Percentiles rank a stretch among this genome's conserved stretches.
These are phyloP conservation scores for Glomeris maerens DNA, from an alignment of 1,140 invertebrate species.

Conservation along the genomic window DNA sequence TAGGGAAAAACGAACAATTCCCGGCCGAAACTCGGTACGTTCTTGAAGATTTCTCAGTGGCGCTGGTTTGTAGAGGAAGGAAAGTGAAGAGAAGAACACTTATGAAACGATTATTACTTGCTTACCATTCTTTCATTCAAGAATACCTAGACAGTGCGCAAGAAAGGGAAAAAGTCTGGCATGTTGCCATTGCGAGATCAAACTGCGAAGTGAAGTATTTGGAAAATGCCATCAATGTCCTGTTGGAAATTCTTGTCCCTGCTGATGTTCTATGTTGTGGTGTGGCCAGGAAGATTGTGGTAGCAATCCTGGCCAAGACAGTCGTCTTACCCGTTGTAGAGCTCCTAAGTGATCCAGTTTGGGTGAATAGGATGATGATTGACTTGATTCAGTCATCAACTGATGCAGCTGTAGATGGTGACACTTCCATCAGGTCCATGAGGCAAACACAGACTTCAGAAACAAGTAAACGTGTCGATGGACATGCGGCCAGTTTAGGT, in stretches of 20 bases:
- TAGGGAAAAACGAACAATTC: constrained; percentile 9
- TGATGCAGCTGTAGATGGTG: constrained; percentile 2
- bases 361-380: constrained; percentile 17
- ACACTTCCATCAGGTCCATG: too few relatives aligned
- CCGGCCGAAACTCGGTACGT: constrained; percentile 4
- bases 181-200: constrained; percentile 18
- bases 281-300: constrained; percentile 16
- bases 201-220: constrained; percentile 19
- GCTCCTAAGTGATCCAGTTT: constrained; percentile 19
- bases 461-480: too few relatives aligned
- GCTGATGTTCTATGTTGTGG: constrained; percentile 17
- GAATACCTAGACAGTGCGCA: background rate
- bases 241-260: constrained; percentile 20
- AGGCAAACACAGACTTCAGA: too few relatives aligned
- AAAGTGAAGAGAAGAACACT: constrained; percentile 2
- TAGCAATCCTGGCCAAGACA: constrained; percentile 21
- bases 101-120: background rate
- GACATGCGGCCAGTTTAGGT: too few relatives aligned
- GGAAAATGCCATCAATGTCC: constrained; percentile 18
- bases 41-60: constrained; percentile 8
- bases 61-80: background rate
- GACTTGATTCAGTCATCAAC: constrained; percentile 12
- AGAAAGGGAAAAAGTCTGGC: constrained; percentile 4
- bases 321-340: constrained; percentile 21
- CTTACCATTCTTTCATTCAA: constrained; percentile 6